These are phyloP conservation scores for Sweltsa coloradensis DNA, from an alignment of 1,140 invertebrate genomes.

Conservation along the genomic window DNA sequence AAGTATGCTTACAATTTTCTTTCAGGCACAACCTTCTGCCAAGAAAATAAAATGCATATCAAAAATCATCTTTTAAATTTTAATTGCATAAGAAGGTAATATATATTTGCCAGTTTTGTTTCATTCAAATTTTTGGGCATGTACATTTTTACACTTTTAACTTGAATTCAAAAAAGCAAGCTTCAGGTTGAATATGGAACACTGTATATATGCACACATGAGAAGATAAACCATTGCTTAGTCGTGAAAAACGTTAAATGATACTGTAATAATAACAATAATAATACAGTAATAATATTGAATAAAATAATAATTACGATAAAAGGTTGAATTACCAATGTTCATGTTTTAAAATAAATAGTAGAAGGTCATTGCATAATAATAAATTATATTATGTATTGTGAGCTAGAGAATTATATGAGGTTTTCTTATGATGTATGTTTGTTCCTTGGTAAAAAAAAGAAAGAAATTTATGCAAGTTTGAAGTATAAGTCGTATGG, in stretches of 20 bases:
- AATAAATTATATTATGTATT: slow-evolving; percentile 8
- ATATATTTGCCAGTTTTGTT: too few relatives aligned
- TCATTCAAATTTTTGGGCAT: too few relatives aligned
- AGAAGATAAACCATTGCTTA: slow-evolving; percentile 10
- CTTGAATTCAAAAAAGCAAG: too few relatives aligned
- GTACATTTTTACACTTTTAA: too few relatives aligned
- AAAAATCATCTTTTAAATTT: too few relatives aligned
- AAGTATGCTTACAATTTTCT: too few relatives aligned
- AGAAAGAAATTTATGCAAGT: slow-evolving; percentile 7
- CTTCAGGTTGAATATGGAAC: slow-evolving; percentile 6
- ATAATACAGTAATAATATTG: slow-evolving; percentile 11
- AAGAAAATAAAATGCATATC: too few relatives aligned
- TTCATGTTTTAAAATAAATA: slow-evolving; percentile 10
- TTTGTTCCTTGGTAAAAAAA: slow-evolving; percentile 9
- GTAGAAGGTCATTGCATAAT: slow-evolving; percentile 2
- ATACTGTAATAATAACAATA: too few relatives aligned
- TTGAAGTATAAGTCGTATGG: too few relatives aligned
- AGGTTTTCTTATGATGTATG: slow-evolving; percentile 9
- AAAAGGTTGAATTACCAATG: slow-evolving; percentile 5
- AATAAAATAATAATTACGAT: slow-evolving; percentile 9
- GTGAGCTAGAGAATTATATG: slow-evolving; percentile 8
- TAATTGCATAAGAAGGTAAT: too few relatives aligned
- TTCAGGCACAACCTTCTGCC: too few relatives aligned
- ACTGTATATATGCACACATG: slow-evolving; percentile 8
- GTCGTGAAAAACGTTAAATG: too few relatives aligned